phyloP scores from a whole-genome alignment of 2,113 vertebrate genomes.

The Notarius lentiginosus region DNA sequence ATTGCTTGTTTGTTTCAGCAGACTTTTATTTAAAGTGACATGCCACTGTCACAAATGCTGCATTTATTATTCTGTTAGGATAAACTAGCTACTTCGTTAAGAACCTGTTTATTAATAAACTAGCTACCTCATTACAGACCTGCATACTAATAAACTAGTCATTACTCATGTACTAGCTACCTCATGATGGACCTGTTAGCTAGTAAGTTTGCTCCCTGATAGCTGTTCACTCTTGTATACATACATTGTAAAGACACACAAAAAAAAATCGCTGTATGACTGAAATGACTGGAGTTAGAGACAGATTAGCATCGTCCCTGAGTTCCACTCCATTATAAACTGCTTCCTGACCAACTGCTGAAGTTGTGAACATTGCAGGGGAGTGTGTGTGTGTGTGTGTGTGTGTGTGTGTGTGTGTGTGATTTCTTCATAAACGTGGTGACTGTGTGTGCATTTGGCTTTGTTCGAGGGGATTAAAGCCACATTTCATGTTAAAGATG shows the following conservation, averaged over 20 bases:
- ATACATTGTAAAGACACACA: not conserved
- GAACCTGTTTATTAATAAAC: not conserved
- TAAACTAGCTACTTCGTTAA: too few species aligned
- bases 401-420: too few species aligned
- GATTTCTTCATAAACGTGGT: too few species aligned
- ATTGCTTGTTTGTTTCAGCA: not conserved
- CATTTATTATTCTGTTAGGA: not conserved
- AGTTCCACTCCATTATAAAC: not conserved
- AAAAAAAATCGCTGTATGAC: not conserved
- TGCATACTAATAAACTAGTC: not conserved
- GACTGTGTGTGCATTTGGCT: too few species aligned
- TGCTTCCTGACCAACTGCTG: too few species aligned
- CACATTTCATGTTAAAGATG: too few species aligned
- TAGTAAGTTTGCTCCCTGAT: not conserved
- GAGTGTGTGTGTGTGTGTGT: too few species aligned
- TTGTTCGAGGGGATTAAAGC: too few species aligned
- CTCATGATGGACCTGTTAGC: not conserved
- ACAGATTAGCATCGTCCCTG: not conserved
- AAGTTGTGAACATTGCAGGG: too few species aligned
- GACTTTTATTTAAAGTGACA: not conserved
- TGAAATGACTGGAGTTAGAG: not conserved
- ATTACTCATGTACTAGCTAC: not conserved
- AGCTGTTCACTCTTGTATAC: not conserved
- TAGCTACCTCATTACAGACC: too few species aligned
- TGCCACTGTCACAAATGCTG: not conserved